Base-by-base conservation (phyloP, 2,797 vertebrate genomes). In the Malurus leucopterus region DNA sequence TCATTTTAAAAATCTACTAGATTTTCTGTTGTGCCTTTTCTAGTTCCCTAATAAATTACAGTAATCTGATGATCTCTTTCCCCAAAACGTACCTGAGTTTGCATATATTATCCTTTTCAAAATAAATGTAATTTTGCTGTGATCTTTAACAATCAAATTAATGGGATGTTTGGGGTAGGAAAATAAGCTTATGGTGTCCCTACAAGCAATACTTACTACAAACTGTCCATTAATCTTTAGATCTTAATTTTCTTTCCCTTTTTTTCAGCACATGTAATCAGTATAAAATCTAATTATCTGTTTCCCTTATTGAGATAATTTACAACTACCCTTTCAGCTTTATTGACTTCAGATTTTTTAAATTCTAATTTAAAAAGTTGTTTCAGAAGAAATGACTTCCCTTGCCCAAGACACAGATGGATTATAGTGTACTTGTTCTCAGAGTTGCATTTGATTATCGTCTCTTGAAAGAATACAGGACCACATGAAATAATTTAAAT, bases 61-160 rank as follows among this genome's bases (percentile, higher is more conserved):
- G 51, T 80, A 57, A 85, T 89, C 49, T 62, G 36, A 41, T 85
- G 27, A 32, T 80, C 26, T 71, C 84, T 86, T 67, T 73, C 83
- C 22, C 40, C 27, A 55, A 78, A 88, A 89, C 64, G 74, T 90
- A 87, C 65, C 53, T 57, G 32, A 54, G 30, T 92, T 93, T 93
- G 67, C 70, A 32, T 79, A 67, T 30, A 34, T 92, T 94, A 84
- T 88, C 47, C 64, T 92, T 80, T 86, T 91, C 46, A 95, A 91
- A 95, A 83, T 84, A 89, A 94, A 84, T 0, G 7, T 83, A 71
- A 79, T 83, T 95, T 81, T 94, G 87, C 86, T 86, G 68, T 93
- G 86, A 85, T 93, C 89, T 95, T 95, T 96, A 94, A 59, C 51
- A 94, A 78, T 94, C 84, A 79, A 93, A 38, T 96, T 91, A 96